A percentile compares a stretch with the other conserved stretches of the same genome.
These are phyloP conservation scores for Erpornis zantholeuca DNA, from an alignment of 2,113 vertebrate genomes.

Conservation along the genomic window DNA sequence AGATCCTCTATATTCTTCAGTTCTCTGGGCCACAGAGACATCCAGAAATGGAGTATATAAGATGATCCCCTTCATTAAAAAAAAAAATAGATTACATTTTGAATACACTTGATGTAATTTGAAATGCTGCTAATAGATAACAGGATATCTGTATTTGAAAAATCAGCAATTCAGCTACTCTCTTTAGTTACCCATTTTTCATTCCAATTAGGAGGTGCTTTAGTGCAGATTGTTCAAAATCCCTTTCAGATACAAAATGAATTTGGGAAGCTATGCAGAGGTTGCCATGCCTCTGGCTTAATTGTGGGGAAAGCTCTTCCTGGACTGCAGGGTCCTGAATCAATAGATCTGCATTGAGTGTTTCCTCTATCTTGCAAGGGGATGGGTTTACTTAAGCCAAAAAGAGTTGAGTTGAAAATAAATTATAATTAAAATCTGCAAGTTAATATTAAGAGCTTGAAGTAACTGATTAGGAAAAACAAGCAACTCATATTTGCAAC, in stretches of 20 bases:
- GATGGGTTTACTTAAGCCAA: background rate
- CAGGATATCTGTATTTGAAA: background rate
- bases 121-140: background rate
- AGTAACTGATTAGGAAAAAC: background rate
- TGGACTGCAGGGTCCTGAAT: background rate
- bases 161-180: background rate
- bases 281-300: background rate
- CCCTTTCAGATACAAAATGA: background rate
- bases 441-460: background rate
- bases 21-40: background rate
- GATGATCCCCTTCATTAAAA: background rate
- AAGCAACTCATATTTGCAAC: background rate
- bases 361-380: background rate
- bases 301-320: background rate
- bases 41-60: background rate
- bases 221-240: background rate
- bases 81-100: background rate
- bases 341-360: accelerated
- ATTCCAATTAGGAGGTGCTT: background rate
- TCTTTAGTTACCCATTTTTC: background rate
- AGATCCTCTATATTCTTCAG: background rate
- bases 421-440: background rate
- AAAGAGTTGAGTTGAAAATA: background rate
- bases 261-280: background rate
- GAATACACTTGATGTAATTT: background rate